Evolutionary conservation across 2,888 invertebrate genomes (phyloP).

Genomic region (Pediacus dermestoides): DNA sequence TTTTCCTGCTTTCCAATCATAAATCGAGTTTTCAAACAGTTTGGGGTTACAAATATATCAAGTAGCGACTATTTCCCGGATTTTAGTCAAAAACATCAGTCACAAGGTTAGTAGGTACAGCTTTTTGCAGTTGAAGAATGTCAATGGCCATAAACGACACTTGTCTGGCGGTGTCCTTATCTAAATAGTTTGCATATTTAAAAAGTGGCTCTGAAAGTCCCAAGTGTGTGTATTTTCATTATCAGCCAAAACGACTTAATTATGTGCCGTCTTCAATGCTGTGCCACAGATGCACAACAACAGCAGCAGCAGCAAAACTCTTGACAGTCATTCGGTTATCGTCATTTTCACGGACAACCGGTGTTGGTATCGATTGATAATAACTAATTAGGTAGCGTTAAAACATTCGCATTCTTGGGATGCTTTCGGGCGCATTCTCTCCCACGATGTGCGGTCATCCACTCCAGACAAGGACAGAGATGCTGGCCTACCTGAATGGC

Average conservation of each 20-base stretch:
- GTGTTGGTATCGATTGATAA: slow-evolving; percentile 29
- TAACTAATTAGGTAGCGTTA: slow-evolving; percentile 48
- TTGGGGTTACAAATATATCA: too few relatives aligned
- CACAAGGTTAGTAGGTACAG: too few relatives aligned
- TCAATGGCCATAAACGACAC: too few relatives aligned
- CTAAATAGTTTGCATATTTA: too few relatives aligned
- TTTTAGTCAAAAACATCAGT: too few relatives aligned
- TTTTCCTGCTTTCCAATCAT: too few relatives aligned
- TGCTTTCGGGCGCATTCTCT: slow-evolving; percentile 46
- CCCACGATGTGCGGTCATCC: slow-evolving; percentile 46
- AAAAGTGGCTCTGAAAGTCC: too few relatives aligned
- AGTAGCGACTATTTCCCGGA: too few relatives aligned
- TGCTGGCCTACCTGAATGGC: slow-evolving; percentile 30
- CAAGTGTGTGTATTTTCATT: too few relatives aligned
- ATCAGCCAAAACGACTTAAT: background rate
- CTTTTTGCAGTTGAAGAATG: too few relatives aligned
- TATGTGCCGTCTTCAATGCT: background rate
- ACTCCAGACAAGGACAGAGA: slow-evolving; percentile 37
- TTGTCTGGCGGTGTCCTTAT: too few relatives aligned
- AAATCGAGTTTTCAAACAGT: too few relatives aligned
- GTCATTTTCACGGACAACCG: slow-evolving; percentile 3
- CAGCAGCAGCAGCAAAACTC: background rate
- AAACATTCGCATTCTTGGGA: slow-evolving; percentile 49
- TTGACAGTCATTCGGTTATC: background rate
- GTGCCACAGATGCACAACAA: background rate